Percentiles rank a stretch among this genome's conserved stretches.
phyloP scores from a whole-genome alignment of 2,888 invertebrate species.

The Drosophila affinis region DNA sequence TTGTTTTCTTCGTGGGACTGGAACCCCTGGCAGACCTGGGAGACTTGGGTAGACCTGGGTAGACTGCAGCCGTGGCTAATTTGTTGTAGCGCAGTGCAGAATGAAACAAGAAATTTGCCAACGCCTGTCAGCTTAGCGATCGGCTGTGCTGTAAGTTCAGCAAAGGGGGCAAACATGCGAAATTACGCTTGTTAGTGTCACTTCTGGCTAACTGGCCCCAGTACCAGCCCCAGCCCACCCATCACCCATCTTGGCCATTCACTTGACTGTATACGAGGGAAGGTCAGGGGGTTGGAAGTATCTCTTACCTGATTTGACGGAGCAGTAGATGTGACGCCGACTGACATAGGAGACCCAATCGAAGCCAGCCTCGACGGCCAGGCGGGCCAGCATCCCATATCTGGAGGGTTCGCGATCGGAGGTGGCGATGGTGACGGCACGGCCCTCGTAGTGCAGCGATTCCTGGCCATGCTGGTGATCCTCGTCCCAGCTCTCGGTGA shows the following conservation, averaged over 20 bases:
- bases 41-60: neutral
- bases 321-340: slow-evolving; percentile 97
- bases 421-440: slow-evolving; percentile 98
- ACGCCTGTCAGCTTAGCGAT: slow-evolving; percentile 80
- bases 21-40: neutral
- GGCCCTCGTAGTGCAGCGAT: slow-evolving; percentile 97
- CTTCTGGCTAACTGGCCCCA: slow-evolving; percentile 72
- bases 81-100: slow-evolving; percentile 48
- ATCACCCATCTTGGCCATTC: slow-evolving; percentile 14
- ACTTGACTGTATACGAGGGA: slow-evolving; percentile 1
- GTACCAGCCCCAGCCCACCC: neutral
- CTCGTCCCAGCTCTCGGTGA: slow-evolving; percentile 98
- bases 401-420: slow-evolving; percentile 96
- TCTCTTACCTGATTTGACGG: slow-evolving; percentile 96
- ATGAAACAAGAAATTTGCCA: slow-evolving; percentile 71
- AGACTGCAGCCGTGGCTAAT: slow-evolving; percentile 70
- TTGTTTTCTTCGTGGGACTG: slow-evolving; percentile 16
- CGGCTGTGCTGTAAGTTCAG: slow-evolving; percentile 66
- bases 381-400: slow-evolving; percentile 97
- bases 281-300: neutral
- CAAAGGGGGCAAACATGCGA: slow-evolving; percentile 74
- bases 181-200: slow-evolving; percentile 82
- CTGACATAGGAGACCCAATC: slow-evolving; percentile 99
- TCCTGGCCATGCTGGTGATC: slow-evolving; percentile 89
- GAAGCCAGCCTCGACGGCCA: slow-evolving; percentile 98